A percentile compares a stretch with the other conserved stretches of the same genome.
These are phyloP conservation scores for Malthinus seriepunctatus DNA, from an alignment of 2,888 invertebrate genomes.

Conservation along the genomic window DNA sequence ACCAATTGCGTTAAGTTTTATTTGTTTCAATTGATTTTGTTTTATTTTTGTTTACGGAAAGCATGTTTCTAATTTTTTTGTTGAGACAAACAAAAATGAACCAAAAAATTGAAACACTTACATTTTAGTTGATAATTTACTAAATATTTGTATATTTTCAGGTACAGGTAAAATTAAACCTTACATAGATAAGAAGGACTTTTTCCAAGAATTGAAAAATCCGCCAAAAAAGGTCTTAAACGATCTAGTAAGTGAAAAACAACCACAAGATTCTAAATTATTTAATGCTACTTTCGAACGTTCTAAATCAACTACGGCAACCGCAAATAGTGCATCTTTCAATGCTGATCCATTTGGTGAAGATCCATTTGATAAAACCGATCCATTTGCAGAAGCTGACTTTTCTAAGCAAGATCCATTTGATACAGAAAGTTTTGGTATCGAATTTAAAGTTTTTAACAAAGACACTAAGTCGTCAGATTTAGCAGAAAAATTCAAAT, in stretches of 20 bases:
- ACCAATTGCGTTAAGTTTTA: not conserved
- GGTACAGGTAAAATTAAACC: constrained; percentile 88
- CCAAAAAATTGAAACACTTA: not conserved
- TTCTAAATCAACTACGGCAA: constrained; percentile 13
- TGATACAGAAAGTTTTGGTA: constrained; percentile 55
- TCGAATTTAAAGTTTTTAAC: constrained; percentile 42
- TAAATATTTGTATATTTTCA: constrained; percentile 30
- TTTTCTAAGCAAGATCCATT: constrained; percentile 67
- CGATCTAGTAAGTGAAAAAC: constrained; percentile 66
- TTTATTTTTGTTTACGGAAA: not conserved
- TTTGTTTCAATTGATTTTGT: not conserved
- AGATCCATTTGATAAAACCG: constrained; percentile 75
- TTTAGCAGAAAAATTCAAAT: constrained; percentile 34
- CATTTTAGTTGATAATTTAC: not conserved
- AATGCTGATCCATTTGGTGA: constrained; percentile 67
- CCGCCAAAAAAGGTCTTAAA: constrained; percentile 91
- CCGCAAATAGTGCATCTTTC: constrained; percentile 51
- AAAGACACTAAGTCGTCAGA: constrained; percentile 45
- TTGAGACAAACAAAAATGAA: constrained; percentile 1
- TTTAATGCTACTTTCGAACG: constrained; percentile 41
- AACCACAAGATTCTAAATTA: constrained; percentile 29
- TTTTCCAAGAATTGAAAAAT: constrained; percentile 94
- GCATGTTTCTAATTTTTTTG: constrained; percentile 16
- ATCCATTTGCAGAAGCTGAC: constrained; percentile 65
- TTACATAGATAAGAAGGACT: constrained; percentile 93